Base-by-base conservation (phyloP, 1,140 invertebrate species). In the Zaprionus ornatus region DNA sequence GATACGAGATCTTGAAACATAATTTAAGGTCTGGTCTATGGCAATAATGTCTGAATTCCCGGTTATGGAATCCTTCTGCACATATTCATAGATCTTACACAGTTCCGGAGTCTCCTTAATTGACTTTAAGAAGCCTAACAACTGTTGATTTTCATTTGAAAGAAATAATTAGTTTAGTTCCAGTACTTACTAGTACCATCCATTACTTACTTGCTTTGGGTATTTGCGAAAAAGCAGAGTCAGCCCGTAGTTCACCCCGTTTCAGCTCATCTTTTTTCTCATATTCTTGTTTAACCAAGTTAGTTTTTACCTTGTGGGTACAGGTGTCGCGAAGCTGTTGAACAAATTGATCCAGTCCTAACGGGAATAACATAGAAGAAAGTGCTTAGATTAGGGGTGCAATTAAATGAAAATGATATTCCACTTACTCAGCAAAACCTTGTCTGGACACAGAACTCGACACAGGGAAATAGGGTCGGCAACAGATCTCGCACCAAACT, bases 221-320 rank as follows among this genome's bases (percentile, higher is more conserved):
- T 85, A 99, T 98, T 78, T 96, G 96, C 37, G 98, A 94, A 17
- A 99, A 94, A 4, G 98, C 97, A 37, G 97, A 95, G 7, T 98
- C 97, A 7, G 98, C 98, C 68, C 98, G 94, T 86, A 99, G 94
- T 1, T 97, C 98, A 12, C 97, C 98, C 66, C 99, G 94, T 92
- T 99, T 99, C 3, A 99, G 93, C 93, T 99, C 99, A 92, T 99
- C 99, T 93, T 99, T 98, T 93, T 99, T 99, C 93, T 99, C 99
- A 93, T 98, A 99, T 92, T 99, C 99, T 93, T 99, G 99, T 93
- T 99, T 99, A 0, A 99, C 99, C 4, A 98, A 98, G 93, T 99
- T 99, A 0, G 98, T 97, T 93, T 99, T 99, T 12, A 99, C 98
- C 94, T 98, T 99, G 93, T 97, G 96, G 5, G 97, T 98, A 92